Conservation (phyloP, 2,888 invertebrate species). For the Napeogenes sylphis region DNA sequence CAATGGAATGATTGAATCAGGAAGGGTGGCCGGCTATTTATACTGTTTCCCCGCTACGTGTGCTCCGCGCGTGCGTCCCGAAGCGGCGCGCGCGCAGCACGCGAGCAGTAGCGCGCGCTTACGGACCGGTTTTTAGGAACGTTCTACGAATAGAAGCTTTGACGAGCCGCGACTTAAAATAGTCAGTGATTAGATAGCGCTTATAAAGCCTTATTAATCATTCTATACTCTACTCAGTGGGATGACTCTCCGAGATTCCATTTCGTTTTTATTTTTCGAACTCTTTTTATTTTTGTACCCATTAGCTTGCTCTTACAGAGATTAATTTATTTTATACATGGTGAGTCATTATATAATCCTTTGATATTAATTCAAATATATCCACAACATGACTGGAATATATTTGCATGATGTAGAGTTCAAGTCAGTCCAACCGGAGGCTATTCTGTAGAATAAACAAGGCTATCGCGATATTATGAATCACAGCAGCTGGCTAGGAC, state of each 20-base stretch:
- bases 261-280: constrained; percentile 15
- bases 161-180: constrained; percentile 63
- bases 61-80: constrained; percentile 43
- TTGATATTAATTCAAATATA: no score
- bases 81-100: constrained; percentile 57
- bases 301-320: no score
- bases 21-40: constrained; percentile 69
- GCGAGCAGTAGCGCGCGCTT: constrained; percentile 70
- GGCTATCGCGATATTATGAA: constrained; percentile 55
- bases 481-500: constrained; percentile 57
- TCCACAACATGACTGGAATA: constrained; percentile 29
- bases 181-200: constrained; percentile 47
- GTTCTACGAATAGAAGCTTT: constrained; percentile 72
- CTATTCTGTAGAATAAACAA: constrained; percentile 49
- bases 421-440: constrained; percentile 36
- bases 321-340: no score
- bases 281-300: no score
- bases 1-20: constrained; percentile 70
- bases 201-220: constrained; percentile 52
- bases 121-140: constrained; percentile 64
- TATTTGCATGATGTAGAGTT: constrained; percentile 34
- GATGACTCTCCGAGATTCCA: constrained; percentile 22
- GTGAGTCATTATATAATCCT: no score
- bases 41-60: constrained; percentile 45
- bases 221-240: constrained; percentile 14